Evolutionary conservation across 1,140 invertebrate species (phyloP).

Genomic region (Neodiprion virginianus): DNA sequence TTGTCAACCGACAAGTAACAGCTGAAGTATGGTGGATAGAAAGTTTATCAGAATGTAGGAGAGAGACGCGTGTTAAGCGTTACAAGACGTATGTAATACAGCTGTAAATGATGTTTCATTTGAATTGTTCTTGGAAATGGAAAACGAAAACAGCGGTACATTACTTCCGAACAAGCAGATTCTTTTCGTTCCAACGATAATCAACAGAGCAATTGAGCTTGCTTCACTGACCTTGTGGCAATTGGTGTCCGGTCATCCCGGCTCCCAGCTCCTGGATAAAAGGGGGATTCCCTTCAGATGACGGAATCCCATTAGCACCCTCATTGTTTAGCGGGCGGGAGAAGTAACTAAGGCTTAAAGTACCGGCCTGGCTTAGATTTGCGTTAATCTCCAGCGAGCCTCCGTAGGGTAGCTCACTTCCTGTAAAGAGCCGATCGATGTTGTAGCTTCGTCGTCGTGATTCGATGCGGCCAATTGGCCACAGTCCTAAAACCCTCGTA

Average conservation of each 20-base stretch:
- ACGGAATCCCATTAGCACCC: slow-evolving; percentile 6
- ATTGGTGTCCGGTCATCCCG: background rate
- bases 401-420: background rate
- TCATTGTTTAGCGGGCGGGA: slow-evolving; percentile 1
- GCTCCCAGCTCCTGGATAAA: background rate
- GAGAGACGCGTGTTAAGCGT: no score
- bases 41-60: no score
- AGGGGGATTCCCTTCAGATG: background rate
- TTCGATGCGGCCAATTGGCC: background rate
- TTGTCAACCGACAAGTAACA: background rate
- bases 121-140: background rate
- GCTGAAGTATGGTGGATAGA: background rate
- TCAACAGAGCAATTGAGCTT: background rate
- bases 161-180: background rate
- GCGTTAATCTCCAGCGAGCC: slow-evolving; percentile 1
- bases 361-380: background rate
- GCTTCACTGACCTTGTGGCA: background rate
- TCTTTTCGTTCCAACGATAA: background rate
- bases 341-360: slow-evolving; percentile 2
- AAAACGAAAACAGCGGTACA: background rate
- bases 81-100: background rate
- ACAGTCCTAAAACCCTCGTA: background rate
- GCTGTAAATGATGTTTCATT: background rate
- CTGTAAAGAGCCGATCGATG: background rate
- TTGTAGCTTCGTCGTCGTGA: background rate